These are phyloP conservation scores for Notospermus geniculatus DNA, from an alignment of 1,140 invertebrate species.

Conservation along the genomic window DNA sequence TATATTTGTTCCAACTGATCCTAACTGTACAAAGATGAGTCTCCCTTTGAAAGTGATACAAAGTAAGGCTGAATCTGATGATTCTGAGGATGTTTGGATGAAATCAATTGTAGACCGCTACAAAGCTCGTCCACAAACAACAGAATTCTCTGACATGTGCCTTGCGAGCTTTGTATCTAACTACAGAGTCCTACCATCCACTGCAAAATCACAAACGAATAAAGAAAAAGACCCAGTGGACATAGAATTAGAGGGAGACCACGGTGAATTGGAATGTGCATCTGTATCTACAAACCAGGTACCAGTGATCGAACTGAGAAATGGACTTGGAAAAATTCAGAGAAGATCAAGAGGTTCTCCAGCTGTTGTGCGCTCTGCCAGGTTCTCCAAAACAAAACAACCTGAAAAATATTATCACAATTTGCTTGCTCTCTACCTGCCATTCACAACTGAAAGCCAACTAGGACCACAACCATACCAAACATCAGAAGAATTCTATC, in stretches of 20 bases:
- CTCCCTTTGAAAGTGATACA: too few species aligned
- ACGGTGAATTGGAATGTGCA: too few species aligned
- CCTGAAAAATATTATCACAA: conserved; percentile 16
- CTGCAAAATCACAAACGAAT: conserved; percentile 10
- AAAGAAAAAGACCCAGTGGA: conserved; percentile 8
- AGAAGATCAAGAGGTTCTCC: conserved; percentile 14
- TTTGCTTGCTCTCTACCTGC: too few species aligned
- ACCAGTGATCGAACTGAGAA: conserved; percentile 8
- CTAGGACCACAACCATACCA: conserved; percentile 17
- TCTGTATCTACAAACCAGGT: too few species aligned
- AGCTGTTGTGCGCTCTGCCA: conserved; percentile 14
- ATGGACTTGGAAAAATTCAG: too few species aligned
- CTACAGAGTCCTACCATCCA: conserved; percentile 18
- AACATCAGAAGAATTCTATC: conserved; percentile 12
- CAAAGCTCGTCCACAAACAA: too few species aligned
- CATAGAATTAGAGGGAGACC: too few species aligned
- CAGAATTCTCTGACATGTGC: too few species aligned
- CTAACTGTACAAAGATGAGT: background rate
- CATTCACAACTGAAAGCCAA: conserved; percentile 13
- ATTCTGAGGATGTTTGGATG: conserved; percentile 20
- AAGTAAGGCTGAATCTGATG: background rate
- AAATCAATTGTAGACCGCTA: background rate
- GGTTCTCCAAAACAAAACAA: conserved; percentile 13
- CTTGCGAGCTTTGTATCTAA: conserved; percentile 19
- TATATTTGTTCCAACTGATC: conserved; percentile 3